phyloP scores from a whole-genome alignment of 2,113 vertebrate species.

The Grammatotria lemairii region DNA sequence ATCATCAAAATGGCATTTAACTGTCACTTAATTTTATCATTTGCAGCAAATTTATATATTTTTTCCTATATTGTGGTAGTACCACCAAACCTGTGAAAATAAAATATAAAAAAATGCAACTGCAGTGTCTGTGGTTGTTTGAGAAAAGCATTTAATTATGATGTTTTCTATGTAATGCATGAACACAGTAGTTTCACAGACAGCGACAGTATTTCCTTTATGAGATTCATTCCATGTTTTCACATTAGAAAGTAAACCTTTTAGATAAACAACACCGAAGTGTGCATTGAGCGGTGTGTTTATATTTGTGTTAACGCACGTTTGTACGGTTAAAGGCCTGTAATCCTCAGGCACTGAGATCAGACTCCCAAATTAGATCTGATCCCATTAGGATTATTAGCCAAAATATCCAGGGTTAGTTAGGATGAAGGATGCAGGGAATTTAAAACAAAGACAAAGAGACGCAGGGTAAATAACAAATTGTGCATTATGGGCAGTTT shows the following conservation, averaged over 20 bases:
- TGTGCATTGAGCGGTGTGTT: background rate
- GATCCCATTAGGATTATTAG: constrained; percentile 64
- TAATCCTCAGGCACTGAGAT: constrained; percentile 51
- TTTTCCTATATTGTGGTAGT: rapidly evolving
- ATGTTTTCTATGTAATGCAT: background rate
- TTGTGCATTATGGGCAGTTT: background rate
- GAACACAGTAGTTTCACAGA: background rate
- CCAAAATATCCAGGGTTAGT: constrained; percentile 8
- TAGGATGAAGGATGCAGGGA: background rate
- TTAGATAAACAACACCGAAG: background rate
- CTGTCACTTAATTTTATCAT: rapidly evolving
- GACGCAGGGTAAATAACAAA: background rate
- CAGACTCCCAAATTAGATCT: constrained; percentile 55
- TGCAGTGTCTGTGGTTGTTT: background rate
- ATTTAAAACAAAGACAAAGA: background rate
- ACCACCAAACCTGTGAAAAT: background rate
- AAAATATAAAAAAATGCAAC: background rate
- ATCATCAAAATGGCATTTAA: background rate
- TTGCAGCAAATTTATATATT: background rate
- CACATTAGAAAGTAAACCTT: background rate
- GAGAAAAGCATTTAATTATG: background rate
- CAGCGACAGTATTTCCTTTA: background rate
- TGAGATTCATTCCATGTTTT: background rate
- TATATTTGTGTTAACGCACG: background rate
- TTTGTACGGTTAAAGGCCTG: constrained; percentile 4